These are phyloP conservation scores for Diachrysia chrysitis DNA, from an alignment of 2,888 invertebrate species.

Conservation along the genomic window DNA sequence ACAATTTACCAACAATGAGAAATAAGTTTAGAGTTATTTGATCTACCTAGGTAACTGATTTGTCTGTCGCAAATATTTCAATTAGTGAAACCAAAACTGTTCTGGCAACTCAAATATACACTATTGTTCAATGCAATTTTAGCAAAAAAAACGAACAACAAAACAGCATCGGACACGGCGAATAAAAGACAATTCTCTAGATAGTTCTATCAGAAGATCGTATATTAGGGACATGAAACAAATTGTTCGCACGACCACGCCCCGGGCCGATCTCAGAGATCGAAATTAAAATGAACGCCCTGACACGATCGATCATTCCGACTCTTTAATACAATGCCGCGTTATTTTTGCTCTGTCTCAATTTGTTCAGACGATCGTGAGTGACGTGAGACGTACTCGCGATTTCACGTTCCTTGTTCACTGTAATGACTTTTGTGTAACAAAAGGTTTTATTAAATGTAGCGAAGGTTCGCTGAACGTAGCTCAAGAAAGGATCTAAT, in stretches of 20 bases:
- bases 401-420: conserved; percentile 74
- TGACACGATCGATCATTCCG: conserved; percentile 87
- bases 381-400: conserved; percentile 77
- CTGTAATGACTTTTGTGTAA: conserved; percentile 64
- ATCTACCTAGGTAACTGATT: no score
- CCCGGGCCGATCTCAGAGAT: conserved; percentile 83
- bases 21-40: no score
- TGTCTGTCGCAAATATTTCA: conserved; percentile 30
- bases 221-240: conserved; percentile 85
- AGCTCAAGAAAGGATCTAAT: conserved; percentile 25
- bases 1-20: neutral
- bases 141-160: conserved; percentile 35
- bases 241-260: conserved; percentile 86
- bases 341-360: conserved; percentile 86
- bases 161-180: conserved; percentile 30
- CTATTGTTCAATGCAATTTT: conserved; percentile 25
- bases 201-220: conserved; percentile 50
- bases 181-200: conserved; percentile 45
- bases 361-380: conserved; percentile 78
- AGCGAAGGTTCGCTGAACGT: conserved; percentile 27
- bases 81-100: conserved; percentile 37
- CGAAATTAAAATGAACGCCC: conserved; percentile 88
- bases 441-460: conserved; percentile 58
- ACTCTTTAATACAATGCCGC: conserved; percentile 86
- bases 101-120: conserved; percentile 29